A percentile compares a stretch with the other conserved stretches of the same genome.
These are phyloP conservation scores for Haemorhous mexicanus DNA, from an alignment of 2,113 vertebrate genomes.

Conservation along the genomic window DNA sequence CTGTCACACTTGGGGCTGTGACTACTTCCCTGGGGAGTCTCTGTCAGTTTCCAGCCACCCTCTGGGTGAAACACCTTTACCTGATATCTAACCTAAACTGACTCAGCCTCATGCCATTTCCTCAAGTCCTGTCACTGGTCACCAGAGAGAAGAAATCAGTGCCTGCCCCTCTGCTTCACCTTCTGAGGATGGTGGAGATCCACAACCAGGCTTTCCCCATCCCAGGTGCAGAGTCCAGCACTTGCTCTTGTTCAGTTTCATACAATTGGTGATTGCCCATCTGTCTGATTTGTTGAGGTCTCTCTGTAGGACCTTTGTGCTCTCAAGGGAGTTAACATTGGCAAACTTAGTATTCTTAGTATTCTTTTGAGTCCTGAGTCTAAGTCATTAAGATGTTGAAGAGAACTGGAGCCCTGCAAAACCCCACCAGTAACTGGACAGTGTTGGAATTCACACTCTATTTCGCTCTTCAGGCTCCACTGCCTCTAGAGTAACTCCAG, in stretches of 20 bases:
- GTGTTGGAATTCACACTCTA: background rate
- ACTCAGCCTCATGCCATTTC: background rate
- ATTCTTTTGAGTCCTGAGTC: background rate
- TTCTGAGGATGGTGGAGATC: background rate
- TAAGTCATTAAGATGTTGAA: background rate
- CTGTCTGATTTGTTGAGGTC: background rate
- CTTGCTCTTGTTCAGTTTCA: background rate
- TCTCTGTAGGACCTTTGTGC: background rate
- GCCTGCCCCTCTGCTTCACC: accelerated
- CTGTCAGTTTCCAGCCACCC: background rate
- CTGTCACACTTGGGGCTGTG: background rate
- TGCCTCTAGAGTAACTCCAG: background rate
- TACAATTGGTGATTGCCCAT: background rate
- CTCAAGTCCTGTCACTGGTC: background rate
- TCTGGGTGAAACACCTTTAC: background rate
- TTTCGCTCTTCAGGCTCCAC: background rate
- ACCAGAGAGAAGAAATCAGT: background rate
- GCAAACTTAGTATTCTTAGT: background rate
- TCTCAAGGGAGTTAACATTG: background rate
- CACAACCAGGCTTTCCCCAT: background rate
- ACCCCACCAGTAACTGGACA: background rate
- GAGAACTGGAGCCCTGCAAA: background rate
- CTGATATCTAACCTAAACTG: background rate
- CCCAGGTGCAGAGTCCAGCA: background rate
- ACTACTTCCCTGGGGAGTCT: background rate